phyloP scores from a whole-genome alignment of 2,113 vertebrate species.

The Zapus hudsonius region DNA sequence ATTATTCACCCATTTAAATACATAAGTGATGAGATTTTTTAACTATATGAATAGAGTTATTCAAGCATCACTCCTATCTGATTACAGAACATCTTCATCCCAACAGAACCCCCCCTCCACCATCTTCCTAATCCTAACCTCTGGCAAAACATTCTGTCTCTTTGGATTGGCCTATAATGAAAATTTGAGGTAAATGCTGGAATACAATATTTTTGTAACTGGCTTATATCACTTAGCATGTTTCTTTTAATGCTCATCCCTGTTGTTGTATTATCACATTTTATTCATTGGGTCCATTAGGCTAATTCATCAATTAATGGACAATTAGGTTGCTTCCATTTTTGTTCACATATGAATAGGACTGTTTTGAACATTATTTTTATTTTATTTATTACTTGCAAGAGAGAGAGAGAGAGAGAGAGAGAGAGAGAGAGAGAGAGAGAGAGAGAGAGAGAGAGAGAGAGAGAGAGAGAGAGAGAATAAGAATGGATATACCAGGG shows the following conservation, averaged over 20 bases:
- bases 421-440: no score
- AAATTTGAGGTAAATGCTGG: not conserved
- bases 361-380: not conserved
- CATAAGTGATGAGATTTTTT: not conserved
- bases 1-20: constrained; percentile 35
- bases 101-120: not conserved
- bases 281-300: not conserved
- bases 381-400: no score
- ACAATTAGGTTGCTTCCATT: not conserved
- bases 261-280: not conserved
- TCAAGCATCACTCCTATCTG: not conserved
- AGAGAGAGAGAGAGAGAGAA: no score
- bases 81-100: not conserved
- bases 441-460: no score
- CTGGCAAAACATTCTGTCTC: not conserved
- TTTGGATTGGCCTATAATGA: not conserved
- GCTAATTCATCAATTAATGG: not conserved
- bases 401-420: no score
- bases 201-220: not conserved
- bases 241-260: not conserved
- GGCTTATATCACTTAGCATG: not conserved
- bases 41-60: not conserved
- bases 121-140: not conserved
- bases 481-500: no score
- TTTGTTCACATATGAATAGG: not conserved